Conservation (phyloP, 1,140 invertebrate genomes). For the Caenorhabditis inopinata region DNA sequence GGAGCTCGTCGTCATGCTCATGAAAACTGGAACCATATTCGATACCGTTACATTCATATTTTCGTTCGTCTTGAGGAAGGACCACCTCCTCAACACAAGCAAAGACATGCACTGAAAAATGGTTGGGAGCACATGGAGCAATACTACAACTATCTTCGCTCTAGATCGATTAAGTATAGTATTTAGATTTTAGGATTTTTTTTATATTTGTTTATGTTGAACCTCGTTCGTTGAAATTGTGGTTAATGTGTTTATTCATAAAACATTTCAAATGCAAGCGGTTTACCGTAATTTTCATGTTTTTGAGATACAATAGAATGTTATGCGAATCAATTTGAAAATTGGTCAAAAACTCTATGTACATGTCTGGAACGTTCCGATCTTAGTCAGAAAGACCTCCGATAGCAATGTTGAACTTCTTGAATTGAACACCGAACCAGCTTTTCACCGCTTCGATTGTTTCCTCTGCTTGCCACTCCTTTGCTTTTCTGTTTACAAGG, state of each 20-base stretch:
- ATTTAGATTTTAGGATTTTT: slow-evolving; percentile 51
- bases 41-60: slow-evolving; percentile 63
- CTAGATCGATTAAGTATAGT: slow-evolving; percentile 61
- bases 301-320: background rate
- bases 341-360: background rate
- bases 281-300: slow-evolving; percentile 10
- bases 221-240: background rate
- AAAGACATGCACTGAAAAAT: slow-evolving; percentile 42
- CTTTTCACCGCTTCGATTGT: background rate
- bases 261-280: background rate
- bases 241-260: background rate
- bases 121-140: slow-evolving; percentile 65
- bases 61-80: slow-evolving; percentile 55
- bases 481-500: slow-evolving; percentile 23
- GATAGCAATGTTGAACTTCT: slow-evolving; percentile 28
- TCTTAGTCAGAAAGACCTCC: slow-evolving; percentile 7
- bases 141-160: slow-evolving; percentile 62
- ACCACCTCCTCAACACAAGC: slow-evolving; percentile 49
- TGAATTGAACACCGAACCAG: slow-evolving; percentile 25
- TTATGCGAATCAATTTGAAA: background rate
- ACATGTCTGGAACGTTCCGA: background rate
- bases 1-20: slow-evolving; percentile 59
- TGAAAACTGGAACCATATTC: slow-evolving; percentile 56
- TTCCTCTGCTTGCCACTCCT: slow-evolving; percentile 36
- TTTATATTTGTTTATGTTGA: slow-evolving; percentile 33